phyloP scores from a whole-genome alignment of 1,140 invertebrate species.

The Leptestheria dahalacensis region DNA sequence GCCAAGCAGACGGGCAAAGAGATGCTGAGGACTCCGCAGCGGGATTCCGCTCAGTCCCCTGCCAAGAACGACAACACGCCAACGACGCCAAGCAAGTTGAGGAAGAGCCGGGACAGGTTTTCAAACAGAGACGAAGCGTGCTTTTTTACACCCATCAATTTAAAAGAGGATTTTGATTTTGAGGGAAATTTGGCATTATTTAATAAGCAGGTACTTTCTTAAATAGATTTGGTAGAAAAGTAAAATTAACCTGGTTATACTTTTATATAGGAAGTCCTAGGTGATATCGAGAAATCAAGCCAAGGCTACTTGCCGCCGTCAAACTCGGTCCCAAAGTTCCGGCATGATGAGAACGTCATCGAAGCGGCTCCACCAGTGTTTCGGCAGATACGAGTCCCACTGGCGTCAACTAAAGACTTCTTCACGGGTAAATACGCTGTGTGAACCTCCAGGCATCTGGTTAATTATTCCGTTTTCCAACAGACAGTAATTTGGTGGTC shows the following conservation, averaged over 20 bases:
- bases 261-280: constrained; percentile 22
- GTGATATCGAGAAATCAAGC: constrained; percentile 59
- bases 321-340: constrained; percentile 33
- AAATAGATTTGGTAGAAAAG: not conserved
- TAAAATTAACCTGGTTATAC: not conserved
- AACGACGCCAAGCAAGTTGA: constrained; percentile 31
- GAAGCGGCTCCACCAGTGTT: constrained; percentile 43
- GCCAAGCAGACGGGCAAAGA: not conserved
- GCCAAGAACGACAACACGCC: no score
- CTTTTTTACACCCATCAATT: constrained; percentile 40
- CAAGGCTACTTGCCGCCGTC: constrained; percentile 45
- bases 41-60: no score
- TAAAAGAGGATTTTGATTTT: constrained; percentile 75
- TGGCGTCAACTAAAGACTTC: constrained; percentile 45
- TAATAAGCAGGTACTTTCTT: constrained; percentile 47
- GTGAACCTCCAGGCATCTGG: not conserved
- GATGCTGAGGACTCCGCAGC: constrained; percentile 18
- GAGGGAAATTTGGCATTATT: constrained; percentile 82
- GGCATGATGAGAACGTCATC: constrained; percentile 74
- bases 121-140: constrained; percentile 39
- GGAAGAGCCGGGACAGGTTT: constrained; percentile 28
- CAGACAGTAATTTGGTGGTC: constrained; percentile 58
- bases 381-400: constrained; percentile 54
- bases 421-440: constrained; percentile 43
- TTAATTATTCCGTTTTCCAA: no score